Conservation (phyloP, 2,113 vertebrate species). For the Heterotilapia buettikoferi region DNA sequence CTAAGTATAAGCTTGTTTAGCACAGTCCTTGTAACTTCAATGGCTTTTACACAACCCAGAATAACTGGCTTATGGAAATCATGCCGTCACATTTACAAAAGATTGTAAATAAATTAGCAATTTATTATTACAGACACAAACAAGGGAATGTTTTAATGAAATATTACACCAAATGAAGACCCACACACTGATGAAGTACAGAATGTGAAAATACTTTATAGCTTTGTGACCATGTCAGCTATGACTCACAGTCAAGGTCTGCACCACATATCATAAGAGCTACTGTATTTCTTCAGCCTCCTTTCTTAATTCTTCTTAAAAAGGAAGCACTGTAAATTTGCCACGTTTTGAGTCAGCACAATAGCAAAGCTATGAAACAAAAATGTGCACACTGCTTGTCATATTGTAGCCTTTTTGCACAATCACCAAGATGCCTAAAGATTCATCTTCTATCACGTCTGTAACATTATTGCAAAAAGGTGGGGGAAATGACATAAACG, state of each 20-base stretch:
- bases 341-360: conserved; percentile 59
- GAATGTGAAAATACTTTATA: not conserved
- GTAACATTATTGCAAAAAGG: conserved; percentile 44
- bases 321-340: conserved; percentile 57
- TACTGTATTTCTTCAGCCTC: not conserved
- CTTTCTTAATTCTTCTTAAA: conserved; percentile 19
- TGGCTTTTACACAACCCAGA: conserved; percentile 41
- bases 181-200: not conserved
- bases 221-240: conserved; percentile 5
- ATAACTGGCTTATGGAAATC: conserved; percentile 46
- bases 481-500: conserved; percentile 11
- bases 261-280: conserved; percentile 33
- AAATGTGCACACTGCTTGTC: conserved; percentile 35
- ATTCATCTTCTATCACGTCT: conserved; percentile 47
- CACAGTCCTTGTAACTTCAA: conserved; percentile 41
- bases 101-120: conserved; percentile 11
- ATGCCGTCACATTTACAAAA: not conserved
- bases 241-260: conserved; percentile 33
- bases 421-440: conserved; percentile 21
- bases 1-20: conserved; percentile 37
- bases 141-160: not conserved
- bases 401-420: not conserved
- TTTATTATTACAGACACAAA: conserved; percentile 3
- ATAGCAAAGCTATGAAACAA: conserved; percentile 57
- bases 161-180: not conserved